These are phyloP conservation scores for Etheostoma perlongum DNA, from an alignment of 2,797 vertebrate species.

Conservation along the genomic window DNA sequence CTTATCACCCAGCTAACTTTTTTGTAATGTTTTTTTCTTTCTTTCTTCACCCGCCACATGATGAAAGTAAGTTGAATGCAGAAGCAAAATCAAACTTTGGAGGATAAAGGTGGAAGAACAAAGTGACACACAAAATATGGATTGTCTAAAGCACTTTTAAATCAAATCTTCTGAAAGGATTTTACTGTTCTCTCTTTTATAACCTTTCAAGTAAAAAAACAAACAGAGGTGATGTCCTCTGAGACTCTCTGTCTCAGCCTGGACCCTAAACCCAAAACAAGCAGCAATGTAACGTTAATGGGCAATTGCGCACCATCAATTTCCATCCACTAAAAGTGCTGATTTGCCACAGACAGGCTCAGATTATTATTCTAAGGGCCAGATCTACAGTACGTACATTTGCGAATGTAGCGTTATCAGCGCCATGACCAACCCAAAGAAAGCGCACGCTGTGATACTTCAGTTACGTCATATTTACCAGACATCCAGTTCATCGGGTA, in stretches of 20 bases:
- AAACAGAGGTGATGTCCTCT: background rate
- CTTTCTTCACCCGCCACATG: constrained; percentile 16
- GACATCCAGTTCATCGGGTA: too few species aligned
- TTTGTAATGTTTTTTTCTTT: background rate
- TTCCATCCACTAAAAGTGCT: too few species aligned
- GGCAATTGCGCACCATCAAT: too few species aligned
- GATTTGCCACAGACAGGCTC: too few species aligned
- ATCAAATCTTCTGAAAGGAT: background rate
- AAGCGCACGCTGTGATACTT: too few species aligned
- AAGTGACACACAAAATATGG: constrained; percentile 13
- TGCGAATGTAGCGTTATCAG: too few species aligned
- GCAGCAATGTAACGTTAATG: too few species aligned
- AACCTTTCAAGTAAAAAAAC: background rate
- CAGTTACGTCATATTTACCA: too few species aligned
- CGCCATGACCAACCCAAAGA: too few species aligned
- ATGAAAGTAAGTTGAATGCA: constrained; percentile 28
- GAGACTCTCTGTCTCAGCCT: constrained; percentile 6
- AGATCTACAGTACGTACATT: too few species aligned
- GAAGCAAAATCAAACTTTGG: constrained; percentile 23
- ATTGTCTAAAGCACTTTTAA: background rate
- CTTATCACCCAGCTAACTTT: background rate
- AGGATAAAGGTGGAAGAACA: constrained; percentile 35
- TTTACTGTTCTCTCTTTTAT: background rate
- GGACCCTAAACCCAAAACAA: too few species aligned
- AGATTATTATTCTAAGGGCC: too few species aligned